phyloP scores from a whole-genome alignment of 1,140 invertebrate genomes.

The Pseudomyrmex flavicornis region DNA sequence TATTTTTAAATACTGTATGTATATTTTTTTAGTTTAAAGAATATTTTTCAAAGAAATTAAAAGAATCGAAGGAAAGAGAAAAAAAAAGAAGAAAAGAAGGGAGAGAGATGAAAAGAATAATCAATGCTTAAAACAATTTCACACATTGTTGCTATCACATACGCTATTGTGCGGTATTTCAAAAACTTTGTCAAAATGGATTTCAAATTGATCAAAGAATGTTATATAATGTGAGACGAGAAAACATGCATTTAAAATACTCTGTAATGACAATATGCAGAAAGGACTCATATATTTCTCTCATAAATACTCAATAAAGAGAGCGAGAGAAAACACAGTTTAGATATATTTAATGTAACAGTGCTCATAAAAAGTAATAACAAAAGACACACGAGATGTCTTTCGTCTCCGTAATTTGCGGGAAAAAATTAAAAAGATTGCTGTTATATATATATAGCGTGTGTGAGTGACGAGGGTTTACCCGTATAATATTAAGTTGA shows the following conservation, averaged over 20 bases:
- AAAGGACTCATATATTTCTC: too few species aligned
- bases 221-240: not conserved
- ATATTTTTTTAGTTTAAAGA: too few species aligned
- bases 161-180: not conserved
- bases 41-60: too few species aligned
- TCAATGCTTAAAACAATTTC: not conserved
- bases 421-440: not conserved
- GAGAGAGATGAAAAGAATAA: not conserved
- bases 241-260: not conserved
- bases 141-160: not conserved
- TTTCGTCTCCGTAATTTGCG: conserved; percentile 18
- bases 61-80: not conserved
- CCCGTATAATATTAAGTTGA: conserved; percentile 23
- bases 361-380: conserved; percentile 37
- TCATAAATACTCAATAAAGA: too few species aligned
- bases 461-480: conserved; percentile 22
- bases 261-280: not conserved
- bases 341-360: not conserved
- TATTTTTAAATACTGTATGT: too few species aligned
- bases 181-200: conserved; percentile 2
- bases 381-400: too few species aligned
- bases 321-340: too few species aligned
- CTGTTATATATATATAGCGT: not conserved
- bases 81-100: too few species aligned
- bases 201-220: conserved; percentile 8